phyloP scores from a whole-genome alignment of 2,888 invertebrate genomes.

The Adelphocoris suturalis region DNA sequence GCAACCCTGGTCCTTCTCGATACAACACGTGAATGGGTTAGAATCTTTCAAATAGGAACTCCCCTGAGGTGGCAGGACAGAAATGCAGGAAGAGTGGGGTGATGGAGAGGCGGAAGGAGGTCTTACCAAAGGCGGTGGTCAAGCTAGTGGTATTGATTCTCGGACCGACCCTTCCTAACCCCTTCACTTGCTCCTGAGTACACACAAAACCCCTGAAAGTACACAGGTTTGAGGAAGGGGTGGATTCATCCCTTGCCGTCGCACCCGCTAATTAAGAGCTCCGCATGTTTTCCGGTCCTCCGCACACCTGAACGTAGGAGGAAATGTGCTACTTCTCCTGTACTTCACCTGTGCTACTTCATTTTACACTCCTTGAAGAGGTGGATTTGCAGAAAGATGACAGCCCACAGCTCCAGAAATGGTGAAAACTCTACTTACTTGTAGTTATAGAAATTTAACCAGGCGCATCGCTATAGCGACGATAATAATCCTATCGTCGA shows the following conservation, averaged over 20 bases:
- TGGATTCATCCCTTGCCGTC: conserved; percentile 20
- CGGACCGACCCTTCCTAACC: conserved; percentile 70
- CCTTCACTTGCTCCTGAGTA: conserved; percentile 66
- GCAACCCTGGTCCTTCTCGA: too few relatives aligned
- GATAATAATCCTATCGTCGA: too few relatives aligned
- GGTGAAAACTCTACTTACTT: not conserved
- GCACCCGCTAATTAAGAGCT: conserved; percentile 59
- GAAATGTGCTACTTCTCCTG: not conserved
- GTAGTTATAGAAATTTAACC: too few relatives aligned
- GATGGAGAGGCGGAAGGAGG: conserved; percentile 67
- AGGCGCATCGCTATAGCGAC: too few relatives aligned
- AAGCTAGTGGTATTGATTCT: conserved; percentile 70
- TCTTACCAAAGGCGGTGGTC: conserved; percentile 71
- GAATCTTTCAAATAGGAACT: not conserved
- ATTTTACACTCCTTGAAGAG: not conserved
- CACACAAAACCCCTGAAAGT: conserved; percentile 60
- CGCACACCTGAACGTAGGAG: not conserved
- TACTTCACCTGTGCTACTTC: not conserved
- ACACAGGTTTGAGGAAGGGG: conserved; percentile 21
- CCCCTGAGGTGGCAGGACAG: not conserved
- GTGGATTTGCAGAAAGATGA: not conserved
- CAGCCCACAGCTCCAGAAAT: not conserved
- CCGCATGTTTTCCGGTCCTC: conserved; percentile 44
- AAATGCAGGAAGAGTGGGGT: conserved; percentile 30
- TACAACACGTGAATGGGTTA: too few relatives aligned